Percentiles rank a stretch among this genome's conserved stretches.
Conservation (phyloP, 2,888 invertebrate genomes). For the Notodonta dromedarius region DNA sequence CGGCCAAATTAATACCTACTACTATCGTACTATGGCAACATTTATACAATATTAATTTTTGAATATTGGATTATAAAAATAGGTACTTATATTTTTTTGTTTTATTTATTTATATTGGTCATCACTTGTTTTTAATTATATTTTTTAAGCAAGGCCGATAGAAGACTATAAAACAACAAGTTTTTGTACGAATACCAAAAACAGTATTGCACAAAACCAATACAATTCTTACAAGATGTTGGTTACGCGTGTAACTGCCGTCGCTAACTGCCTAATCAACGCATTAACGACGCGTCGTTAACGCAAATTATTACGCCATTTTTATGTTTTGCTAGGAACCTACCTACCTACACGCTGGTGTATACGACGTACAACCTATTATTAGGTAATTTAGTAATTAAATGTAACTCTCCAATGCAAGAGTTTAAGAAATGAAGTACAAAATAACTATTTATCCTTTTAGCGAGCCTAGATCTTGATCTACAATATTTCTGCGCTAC, state of each 20-base stretch:
- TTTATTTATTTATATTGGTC: no score
- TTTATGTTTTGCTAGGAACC: constrained; percentile 19
- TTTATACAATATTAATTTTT: no score
- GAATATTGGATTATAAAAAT: no score
- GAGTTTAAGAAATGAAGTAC: not conserved
- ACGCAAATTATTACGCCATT: constrained; percentile 16
- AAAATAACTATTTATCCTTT: no score
- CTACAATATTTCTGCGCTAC: not conserved
- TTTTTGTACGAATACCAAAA: not conserved
- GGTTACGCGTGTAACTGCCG: constrained; percentile 13
- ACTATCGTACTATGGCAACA: no score
- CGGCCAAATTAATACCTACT: no score
- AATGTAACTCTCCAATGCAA: not conserved
- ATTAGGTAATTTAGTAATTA: not conserved
- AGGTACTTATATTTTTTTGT: no score
- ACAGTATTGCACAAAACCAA: not conserved
- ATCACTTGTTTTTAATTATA: no score
- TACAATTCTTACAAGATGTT: constrained; percentile 1
- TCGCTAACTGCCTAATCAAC: constrained; percentile 26
- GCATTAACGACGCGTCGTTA: constrained; percentile 29
- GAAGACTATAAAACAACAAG: no score
- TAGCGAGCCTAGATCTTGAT: no score
- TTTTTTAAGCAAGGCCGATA: no score
- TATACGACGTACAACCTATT: not conserved
- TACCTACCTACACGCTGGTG: constrained; percentile 10